Evolutionary conservation across 2,113 vertebrate genomes (phyloP).

Genomic region (Callopanchax toddi): DNA sequence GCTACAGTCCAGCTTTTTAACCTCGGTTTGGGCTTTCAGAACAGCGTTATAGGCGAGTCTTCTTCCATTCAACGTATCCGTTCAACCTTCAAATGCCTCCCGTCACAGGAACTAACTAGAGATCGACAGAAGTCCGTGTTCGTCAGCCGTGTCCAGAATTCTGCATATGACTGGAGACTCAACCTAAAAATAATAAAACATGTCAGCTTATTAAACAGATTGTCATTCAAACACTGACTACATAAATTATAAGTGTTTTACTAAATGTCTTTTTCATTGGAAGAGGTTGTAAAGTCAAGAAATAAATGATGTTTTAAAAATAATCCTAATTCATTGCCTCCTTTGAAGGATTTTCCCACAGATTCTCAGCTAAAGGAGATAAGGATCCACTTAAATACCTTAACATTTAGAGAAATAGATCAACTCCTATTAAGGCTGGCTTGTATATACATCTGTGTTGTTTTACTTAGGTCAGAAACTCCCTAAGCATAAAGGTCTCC

Average conservation of each 20-base stretch:
- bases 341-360: too few relatives aligned
- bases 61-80: conserved; percentile 18
- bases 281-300: too few relatives aligned
- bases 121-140: conserved; percentile 92
- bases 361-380: too few relatives aligned
- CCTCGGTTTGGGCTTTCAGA: conserved; percentile 33
- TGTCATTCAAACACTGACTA: too few relatives aligned
- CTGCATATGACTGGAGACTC: conserved; percentile 98
- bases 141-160: conserved; percentile 95
- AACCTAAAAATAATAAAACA: conserved; percentile 76
- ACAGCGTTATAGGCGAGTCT: conserved; percentile 35
- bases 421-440: not conserved
- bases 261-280: too few relatives aligned
- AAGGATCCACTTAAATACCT: not conserved
- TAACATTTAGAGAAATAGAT: not conserved
- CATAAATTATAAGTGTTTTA: too few relatives aligned
- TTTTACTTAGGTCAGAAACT: not conserved
- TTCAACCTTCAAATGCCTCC: conserved; percentile 12
- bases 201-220: too few relatives aligned
- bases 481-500: not conserved
- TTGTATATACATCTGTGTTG: not conserved
- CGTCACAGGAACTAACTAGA: conserved; percentile 80
- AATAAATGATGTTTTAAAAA: too few relatives aligned
- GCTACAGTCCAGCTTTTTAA: conserved; percentile 39
- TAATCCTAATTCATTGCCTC: too few relatives aligned